phyloP scores from a whole-genome alignment of 1,140 invertebrate genomes.

The Coenobita brevimanus region DNA sequence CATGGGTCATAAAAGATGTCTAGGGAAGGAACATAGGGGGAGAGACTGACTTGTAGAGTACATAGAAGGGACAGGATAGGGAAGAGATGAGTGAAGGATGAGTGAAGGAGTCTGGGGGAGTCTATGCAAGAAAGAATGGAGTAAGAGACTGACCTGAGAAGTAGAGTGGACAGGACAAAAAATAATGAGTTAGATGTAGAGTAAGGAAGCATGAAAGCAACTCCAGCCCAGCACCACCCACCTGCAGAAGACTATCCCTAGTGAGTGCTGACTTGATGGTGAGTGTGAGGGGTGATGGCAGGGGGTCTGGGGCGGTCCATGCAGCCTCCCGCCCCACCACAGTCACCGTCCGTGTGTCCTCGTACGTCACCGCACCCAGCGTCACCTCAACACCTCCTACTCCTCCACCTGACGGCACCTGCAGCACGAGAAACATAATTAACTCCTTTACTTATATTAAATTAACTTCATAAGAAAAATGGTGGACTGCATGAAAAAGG shows the following conservation, averaged over 20 bases:
- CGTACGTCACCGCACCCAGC: not conserved
- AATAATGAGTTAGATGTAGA: too few relatives aligned
- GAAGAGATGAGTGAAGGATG: not conserved
- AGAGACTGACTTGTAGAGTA: too few relatives aligned
- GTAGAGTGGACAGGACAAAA: too few relatives aligned
- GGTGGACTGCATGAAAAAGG: too few relatives aligned
- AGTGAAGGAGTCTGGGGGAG: not conserved
- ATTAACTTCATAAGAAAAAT: too few relatives aligned
- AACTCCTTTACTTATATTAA: too few relatives aligned
- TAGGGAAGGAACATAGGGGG: too few relatives aligned
- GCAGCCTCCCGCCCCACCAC: not conserved
- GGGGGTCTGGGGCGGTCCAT: not conserved
- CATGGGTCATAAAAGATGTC: too few relatives aligned
- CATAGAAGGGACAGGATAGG: too few relatives aligned
- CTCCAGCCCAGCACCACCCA: not conserved
- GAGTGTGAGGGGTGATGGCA: not conserved
- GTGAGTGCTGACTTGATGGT: conserved; percentile 33
- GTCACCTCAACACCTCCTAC: conserved; percentile 10
- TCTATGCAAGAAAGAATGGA: not conserved
- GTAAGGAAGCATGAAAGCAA: too few relatives aligned
- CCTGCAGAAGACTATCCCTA: conserved; percentile 22
- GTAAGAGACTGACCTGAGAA: too few relatives aligned
- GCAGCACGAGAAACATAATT: not conserved
- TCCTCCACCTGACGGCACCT: conserved; percentile 9
- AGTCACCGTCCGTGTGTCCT: not conserved